Evolutionary conservation across 1,140 invertebrate species (phyloP).

Genomic region (Drosophila bocki): DNA sequence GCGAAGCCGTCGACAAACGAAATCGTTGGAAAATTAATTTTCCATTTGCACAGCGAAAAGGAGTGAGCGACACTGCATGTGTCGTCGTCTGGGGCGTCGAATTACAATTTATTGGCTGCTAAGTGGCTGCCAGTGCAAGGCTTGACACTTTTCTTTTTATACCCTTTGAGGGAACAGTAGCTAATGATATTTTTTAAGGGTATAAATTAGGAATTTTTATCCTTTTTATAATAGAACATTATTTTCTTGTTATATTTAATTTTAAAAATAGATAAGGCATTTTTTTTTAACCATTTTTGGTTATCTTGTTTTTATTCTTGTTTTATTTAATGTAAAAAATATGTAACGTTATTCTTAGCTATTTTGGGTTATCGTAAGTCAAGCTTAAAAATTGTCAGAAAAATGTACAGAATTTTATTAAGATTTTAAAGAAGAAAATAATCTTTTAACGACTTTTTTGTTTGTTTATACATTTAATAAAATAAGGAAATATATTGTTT

Average conservation of each 20-base stretch:
- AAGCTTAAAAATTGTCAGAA: neutral
- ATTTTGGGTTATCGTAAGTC: too few relatives aligned
- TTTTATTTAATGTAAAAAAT: too few relatives aligned
- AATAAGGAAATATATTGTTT: too few relatives aligned
- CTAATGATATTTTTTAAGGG: neutral
- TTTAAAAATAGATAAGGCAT: neutral
- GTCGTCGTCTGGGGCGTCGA: slow-evolving; percentile 61
- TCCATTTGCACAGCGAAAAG: slow-evolving; percentile 75
- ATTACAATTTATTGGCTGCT: slow-evolving; percentile 84
- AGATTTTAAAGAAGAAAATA: too few relatives aligned
- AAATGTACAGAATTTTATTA: neutral
- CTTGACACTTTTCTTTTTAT: slow-evolving; percentile 59
- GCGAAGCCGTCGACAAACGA: slow-evolving; percentile 67
- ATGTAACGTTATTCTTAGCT: neutral
- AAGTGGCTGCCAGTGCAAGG: slow-evolving; percentile 61
- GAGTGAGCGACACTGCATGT: slow-evolving; percentile 54
- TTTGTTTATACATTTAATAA: too few relatives aligned
- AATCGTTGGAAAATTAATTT: slow-evolving; percentile 84
- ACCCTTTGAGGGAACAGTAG: slow-evolving; percentile 34
- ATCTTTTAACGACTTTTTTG: too few relatives aligned
- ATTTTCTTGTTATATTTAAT: neutral
- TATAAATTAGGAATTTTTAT: neutral
- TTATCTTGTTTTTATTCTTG: too few relatives aligned
- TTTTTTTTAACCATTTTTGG: neutral
- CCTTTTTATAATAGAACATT: neutral